A percentile compares a stretch with the other conserved stretches of the same genome.
Evolutionary conservation across 2,113 vertebrate species (phyloP).

Genomic region (Ibidorhyncha struthersii): DNA sequence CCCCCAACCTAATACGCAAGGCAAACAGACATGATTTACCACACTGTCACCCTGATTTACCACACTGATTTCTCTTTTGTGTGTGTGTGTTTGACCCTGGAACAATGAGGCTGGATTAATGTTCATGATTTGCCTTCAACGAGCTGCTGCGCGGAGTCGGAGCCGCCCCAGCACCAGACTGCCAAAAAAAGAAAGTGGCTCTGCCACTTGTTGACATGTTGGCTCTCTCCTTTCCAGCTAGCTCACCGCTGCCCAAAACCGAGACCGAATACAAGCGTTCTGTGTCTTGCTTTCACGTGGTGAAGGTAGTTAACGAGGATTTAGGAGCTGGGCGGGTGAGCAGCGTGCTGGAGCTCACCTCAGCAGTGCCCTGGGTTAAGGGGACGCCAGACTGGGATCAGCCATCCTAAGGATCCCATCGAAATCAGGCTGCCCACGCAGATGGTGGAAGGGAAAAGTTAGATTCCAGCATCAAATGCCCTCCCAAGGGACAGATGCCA

Average conservation of each 20-base stretch:
- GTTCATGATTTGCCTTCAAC: neutral
- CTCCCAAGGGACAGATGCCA: neutral
- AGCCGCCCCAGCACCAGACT: neutral
- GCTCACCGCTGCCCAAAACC: neutral
- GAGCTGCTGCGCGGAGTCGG: neutral
- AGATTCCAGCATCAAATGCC: accelerated
- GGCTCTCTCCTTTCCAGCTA: neutral
- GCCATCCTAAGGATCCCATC: neutral
- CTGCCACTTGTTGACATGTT: neutral
- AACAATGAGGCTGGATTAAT: constrained; percentile 17
- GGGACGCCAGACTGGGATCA: neutral
- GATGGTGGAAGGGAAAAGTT: accelerated
- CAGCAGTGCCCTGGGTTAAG: neutral
- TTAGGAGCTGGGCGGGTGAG: neutral
- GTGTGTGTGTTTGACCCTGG: neutral
- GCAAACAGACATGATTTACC: constrained; percentile 28
- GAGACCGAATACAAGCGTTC: neutral
- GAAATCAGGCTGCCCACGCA: accelerated
- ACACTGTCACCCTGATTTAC: neutral
- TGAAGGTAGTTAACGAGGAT: neutral
- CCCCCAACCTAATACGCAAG: neutral
- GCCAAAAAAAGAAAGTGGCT: neutral
- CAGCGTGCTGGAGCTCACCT: neutral
- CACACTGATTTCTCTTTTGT: neutral
- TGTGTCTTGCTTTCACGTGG: neutral